Base-by-base conservation (phyloP, 2,113 vertebrate genomes). In the Clinocottus analis region DNA sequence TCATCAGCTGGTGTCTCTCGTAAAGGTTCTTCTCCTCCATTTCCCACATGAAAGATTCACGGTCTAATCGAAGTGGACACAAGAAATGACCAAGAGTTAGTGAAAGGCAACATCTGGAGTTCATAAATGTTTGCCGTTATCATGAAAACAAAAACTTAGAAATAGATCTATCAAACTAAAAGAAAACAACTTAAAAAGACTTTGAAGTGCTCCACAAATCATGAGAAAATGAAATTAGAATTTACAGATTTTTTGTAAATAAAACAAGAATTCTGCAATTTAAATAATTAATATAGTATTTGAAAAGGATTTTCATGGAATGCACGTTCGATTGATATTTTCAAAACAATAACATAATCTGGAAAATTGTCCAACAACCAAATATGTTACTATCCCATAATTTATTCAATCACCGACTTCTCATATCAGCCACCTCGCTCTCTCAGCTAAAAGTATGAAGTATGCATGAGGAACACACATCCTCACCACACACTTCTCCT, bases 21-120 rank as follows among this genome's bases (percentile, higher is more conserved):
- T 98, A 96, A 8, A 98, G 92, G 64, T 97, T 96, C 70, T 91
- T 96, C 93, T 99, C 97, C 77, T 99, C 97, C 31, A 97, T 91
- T 7, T 98, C 97, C 98, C 98, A 99, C 49, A 98, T 90, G 0
- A 92, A 93, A 0, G 93, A 95, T 87, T 99, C 98, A 0, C 95
- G 92, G 23, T 97, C 98, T 99, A 81, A 27, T 61, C 29, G 47
- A 33, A 31, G 2, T 2, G 3, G 27, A n/a, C 19, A 79, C 1
- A 60, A 51, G 13, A 31, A 43, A 63, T 8, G 0, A 23, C 9
- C 23, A 63, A 63, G 13, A 64, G 37, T 31, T 23, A 33, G 12
- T 51, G 16, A 8, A 73, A 56, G 5, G 3, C 33, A 29, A 49
- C 19, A 7, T 49, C 6, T 21, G 19, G 19, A 2, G 47, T 49